Evolutionary conservation across 2,797 vertebrate species (phyloP), one percentile per base, ranked within the genome.

Genomic region (Tenualosa ilisha): DNA sequence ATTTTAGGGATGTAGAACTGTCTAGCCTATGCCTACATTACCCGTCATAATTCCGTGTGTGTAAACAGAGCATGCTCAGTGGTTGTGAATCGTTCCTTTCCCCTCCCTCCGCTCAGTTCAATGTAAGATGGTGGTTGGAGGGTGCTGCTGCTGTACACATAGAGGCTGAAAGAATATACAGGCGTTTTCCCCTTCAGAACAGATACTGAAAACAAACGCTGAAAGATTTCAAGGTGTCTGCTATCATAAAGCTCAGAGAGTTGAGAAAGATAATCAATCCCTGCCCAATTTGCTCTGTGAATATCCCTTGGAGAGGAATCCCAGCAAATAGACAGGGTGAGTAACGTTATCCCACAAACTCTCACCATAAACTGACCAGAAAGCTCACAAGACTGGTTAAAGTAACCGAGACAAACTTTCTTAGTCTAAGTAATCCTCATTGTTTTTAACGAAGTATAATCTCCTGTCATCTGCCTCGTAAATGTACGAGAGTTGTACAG

Each of bases 121-220:
- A 86, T 91, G 91, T 93, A 93, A 94, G 91, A 94, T 92, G 91
- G 93, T 92, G 93, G 92, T 92, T 89, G 84, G 89, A 89, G 91
- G 90, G 88, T 86, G 89, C 84, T 85, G 89, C 86, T 75, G 37
- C 68, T 89, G 59, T 86, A 89, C 87, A 89, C 87, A 90, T 82
- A 89, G 88, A 91, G 87, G 86, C 91, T 88, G 82, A 87, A 86
- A 90, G 75, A 89, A 89, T 84, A 89, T 85, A 59, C 88, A 88
- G 85, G 89, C 85, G 90, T 89, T 90, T 91, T 87, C 82, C 68
- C n/a, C 84, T 85, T 86, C 87, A 89, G 63, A 88, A 51, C 81
- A 84, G 87, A 81, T 83, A 82, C 79, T 56, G 86, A 85, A 89
- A 84, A 81, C 61, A 72, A 86, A 86, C 81, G 83, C 82, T 86